Percentiles rank a stretch among this genome's conserved stretches.
phyloP scores from a whole-genome alignment of 2,113 vertebrate species.

The Dicaeum eximium region DNA sequence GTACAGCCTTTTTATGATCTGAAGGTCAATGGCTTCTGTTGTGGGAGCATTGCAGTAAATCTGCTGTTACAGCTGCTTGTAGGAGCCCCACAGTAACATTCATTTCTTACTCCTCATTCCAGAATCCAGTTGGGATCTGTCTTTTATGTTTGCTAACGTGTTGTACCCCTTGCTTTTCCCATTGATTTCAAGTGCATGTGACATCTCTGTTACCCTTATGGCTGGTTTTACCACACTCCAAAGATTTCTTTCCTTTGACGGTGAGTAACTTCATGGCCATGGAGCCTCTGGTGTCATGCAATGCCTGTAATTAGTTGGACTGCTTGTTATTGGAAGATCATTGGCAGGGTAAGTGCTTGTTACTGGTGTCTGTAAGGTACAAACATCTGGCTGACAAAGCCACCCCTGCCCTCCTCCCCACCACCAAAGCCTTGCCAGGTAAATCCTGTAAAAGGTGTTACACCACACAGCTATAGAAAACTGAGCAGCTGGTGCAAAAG shows the following conservation, averaged over 20 bases:
- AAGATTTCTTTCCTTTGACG: background rate
- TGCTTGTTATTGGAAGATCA: background rate
- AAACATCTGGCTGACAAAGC: background rate
- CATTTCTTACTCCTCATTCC: background rate
- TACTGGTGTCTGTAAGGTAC: background rate
- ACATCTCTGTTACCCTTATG: background rate
- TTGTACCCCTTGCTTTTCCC: background rate
- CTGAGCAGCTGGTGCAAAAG: background rate
- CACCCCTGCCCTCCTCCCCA: fast-evolving
- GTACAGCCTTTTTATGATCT: background rate
- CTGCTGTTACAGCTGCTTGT: background rate
- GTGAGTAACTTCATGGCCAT: background rate
- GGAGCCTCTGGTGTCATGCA: background rate
- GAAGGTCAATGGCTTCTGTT: background rate
- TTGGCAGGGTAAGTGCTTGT: background rate
- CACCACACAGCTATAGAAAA: fast-evolving
- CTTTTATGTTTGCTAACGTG: background rate
- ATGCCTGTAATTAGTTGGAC: background rate
- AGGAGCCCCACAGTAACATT: fast-evolving
- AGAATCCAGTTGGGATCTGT: background rate
- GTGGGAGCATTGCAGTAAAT: background rate
- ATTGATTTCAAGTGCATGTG: background rate
- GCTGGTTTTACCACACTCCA: background rate
- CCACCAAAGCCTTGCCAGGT: background rate
- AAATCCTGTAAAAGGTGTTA: background rate